These are phyloP conservation scores for Callyntrura sp. DNA, from an alignment of 2,888 invertebrate genomes.

Conservation along the genomic window DNA sequence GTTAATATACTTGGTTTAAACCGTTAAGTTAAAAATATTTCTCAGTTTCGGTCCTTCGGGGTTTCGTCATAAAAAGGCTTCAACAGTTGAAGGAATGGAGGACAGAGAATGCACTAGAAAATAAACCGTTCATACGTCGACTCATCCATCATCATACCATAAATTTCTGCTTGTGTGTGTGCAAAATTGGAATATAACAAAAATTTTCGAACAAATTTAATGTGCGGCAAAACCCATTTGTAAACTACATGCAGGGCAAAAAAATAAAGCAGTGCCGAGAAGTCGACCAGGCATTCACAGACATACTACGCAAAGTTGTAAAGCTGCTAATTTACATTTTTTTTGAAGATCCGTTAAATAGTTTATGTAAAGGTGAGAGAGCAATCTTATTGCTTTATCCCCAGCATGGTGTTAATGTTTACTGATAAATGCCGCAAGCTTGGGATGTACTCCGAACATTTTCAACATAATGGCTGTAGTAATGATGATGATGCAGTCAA, in stretches of 20 bases:
- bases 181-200: constrained; percentile 33
- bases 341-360: constrained; percentile 29
- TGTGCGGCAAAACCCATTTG: neutral
- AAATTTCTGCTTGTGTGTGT: constrained; percentile 15
- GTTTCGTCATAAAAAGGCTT: neutral
- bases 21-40: constrained; percentile 6
- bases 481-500: constrained; percentile 13
- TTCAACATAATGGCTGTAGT: neutral
- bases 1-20: neutral
- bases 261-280: neutral
- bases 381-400: constrained; percentile 41
- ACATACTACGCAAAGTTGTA: neutral
- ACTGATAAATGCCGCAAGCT: constrained; percentile 32
- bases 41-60: neutral
- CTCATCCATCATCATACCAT: constrained; percentile 32
- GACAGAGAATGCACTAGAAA: neutral
- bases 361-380: constrained; percentile 28
- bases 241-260: neutral
- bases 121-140: constrained; percentile 4
- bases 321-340: constrained; percentile 47
- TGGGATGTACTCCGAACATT: constrained; percentile 6
- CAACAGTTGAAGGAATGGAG: neutral
- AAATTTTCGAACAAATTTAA: constrained; percentile 43
- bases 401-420: constrained; percentile 37
- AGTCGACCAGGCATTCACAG: neutral